Base-by-base conservation (phyloP, 2,797 vertebrate genomes). In the Parotocinclus haroldoi region DNA sequence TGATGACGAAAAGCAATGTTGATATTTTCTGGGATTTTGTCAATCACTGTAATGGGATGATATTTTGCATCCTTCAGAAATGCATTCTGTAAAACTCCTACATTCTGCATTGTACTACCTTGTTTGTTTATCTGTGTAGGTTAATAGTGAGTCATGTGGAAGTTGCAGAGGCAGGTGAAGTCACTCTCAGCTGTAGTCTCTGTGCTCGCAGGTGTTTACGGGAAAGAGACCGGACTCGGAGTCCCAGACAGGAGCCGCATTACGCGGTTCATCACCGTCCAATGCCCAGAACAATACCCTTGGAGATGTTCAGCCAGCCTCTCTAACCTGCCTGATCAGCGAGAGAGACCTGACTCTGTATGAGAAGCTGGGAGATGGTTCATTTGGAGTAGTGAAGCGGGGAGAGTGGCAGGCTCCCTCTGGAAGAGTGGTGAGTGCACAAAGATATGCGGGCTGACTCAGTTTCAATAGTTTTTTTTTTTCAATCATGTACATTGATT, bases 321-420 rank as follows among this genome's bases (percentile, higher is more conserved):
- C 89, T 9, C 91, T 99, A 75, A 99, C 97, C 79, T 99, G 96
- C 84, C 93, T 99, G 7, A 95, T 99, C 72, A 89, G 92, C 51
- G 96, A 99, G 78, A 81, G 92, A 36, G 96, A 99, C 88, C 89
- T 99, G 62, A 91, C 89, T 0, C 88, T 99, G 71, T 88, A 94
- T 0, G 96, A 99, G 88, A 94, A 98, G 76, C 84, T 99, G 48
- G 96, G 96, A 0, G 96, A 99, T 0, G 96, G 96, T 39, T 96
- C 96, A 7, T 99, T 99, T 0, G 96, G 96, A 0, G 96, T 99
- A 1, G 96, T 99, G 63, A 91, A 93, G 48, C 87, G 94, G 0
- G 96, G 95, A 36, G 96, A 99, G 80, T 98, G 96, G 96, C 91
- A 89, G 0, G 88, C 92, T 0, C 94, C 95, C 0, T 91, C 89